A percentile compares a stretch with the other conserved stretches of the same genome.
phyloP scores from a whole-genome alignment of 2,888 invertebrate species.

The Dioctria linearis region DNA sequence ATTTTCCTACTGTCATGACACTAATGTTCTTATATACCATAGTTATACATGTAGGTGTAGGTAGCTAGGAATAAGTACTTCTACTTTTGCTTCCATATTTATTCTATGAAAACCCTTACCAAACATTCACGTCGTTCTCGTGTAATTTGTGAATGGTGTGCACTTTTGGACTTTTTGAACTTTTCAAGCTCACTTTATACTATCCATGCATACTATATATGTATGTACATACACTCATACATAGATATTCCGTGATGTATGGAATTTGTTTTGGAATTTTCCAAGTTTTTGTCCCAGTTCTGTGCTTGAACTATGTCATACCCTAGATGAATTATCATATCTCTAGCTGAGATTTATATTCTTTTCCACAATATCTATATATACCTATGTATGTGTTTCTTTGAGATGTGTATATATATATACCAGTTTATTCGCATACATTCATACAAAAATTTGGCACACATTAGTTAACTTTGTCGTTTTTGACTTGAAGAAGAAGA shows the following conservation, averaged over 20 bases:
- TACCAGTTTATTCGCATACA: no score
- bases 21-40: constrained; percentile 15
- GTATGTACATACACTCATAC: background rate
- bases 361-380: background rate
- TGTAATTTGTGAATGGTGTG: constrained; percentile 49
- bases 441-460: no score
- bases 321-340: constrained; percentile 36
- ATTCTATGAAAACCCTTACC: background rate
- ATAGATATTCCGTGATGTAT: constrained; percentile 13
- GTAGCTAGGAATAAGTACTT: background rate
- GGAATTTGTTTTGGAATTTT: constrained; percentile 44
- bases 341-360: constrained; percentile 29
- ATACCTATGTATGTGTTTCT: no score
- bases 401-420: no score
- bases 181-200: background rate
- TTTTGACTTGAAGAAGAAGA: background rate
- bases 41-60: background rate
- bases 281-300: constrained; percentile 25
- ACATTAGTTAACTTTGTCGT: no score
- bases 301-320: background rate
- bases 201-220: no score
- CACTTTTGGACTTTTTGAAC: constrained; percentile 51
- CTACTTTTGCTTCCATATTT: no score
- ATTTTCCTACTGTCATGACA: constrained; percentile 19
- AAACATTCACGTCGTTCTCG: background rate